Base-by-base conservation (phyloP, 2,113 vertebrate genomes). In the Neodontobutis hainanensis region DNA sequence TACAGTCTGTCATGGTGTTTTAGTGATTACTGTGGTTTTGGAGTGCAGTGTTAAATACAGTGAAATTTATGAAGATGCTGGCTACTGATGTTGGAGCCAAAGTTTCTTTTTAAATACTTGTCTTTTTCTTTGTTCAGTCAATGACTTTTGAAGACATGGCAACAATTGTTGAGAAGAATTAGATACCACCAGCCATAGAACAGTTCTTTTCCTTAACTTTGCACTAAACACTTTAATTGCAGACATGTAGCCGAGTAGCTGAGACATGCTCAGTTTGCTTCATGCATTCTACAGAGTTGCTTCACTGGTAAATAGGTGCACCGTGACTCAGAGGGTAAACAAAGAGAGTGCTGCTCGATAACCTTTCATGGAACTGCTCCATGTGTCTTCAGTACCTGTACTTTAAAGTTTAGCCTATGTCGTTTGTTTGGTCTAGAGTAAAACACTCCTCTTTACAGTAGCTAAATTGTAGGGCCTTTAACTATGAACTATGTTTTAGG, bases 211-310 rank as follows among this genome's bases (percentile, higher is more conserved):
- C 59, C 61, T 70, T 70, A 75, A 74, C 69, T 75, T 89, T 88
- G 88, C 90, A 91, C 88, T 55, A 65, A 80, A 90, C 87, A 92
- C 91, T 92, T 92, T 91, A 90, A 78, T 65, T 77, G 82, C 80
- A 91, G 75, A 73, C 78, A 83, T 70, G 52, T 51, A 51, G 49
- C 19, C 10, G 10, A 84, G 85, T 88, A 88, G 83, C 73, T 69
- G 62, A 71, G 72, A 81, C 47, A 45, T 43, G n/a, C n/a, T n/a
- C n/a, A n/a, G n/a, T 80, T 43, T 75, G 36, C 72, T 80, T 50
- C 49, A 61, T 78, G 57, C 84, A 43, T 15, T 74, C 50, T 62
- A 44, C 52, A 72, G 58, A 82, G 70, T 80, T 91, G 77, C 70
- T 88, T 43, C 65, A 78, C 43, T 50, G 45, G 40, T 65, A 53